Evolutionary conservation across 2,888 invertebrate species (phyloP), one percentile per base, ranked within the genome.

Genomic region (Myopa testacea): DNA sequence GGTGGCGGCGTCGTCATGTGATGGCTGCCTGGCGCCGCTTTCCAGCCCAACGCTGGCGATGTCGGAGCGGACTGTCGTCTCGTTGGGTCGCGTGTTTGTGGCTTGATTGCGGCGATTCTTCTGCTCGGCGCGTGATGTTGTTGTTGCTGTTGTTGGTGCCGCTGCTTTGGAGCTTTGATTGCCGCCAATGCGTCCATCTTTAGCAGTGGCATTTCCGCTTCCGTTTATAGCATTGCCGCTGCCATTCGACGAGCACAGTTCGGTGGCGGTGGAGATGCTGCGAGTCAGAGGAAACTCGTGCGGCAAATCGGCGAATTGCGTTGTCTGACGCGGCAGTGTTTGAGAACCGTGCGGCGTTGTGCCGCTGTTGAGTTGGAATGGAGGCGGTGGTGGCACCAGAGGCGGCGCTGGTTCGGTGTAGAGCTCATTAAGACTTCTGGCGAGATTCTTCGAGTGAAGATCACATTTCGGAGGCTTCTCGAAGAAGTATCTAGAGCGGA

Each of bases 351-450:
- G 55, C 2, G 77, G 65, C 70, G 81, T 4, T 84, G 81, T 55
- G 82, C 80, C 5, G 82, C 82, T 6, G 82, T 80, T 10, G 82
- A 52, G 81, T 8, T 81, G 81, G 50, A 82, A 68, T 50, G 81
- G 62, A 3, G 81, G 72, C 14, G 84, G 82, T 10, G 84, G 80
- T n/a, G 87, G 82, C n/a, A 82, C 81, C 4, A 83, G 81, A 58
- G 81, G 72, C 14, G 84, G 82, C 12, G 84, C 80, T n/a, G 87
- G 82, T 73, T 88, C 87, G 10, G 86, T 84, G 79, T 88, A 88
- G n/a, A 89, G 85, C 82, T 89, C 88, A 79, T 89, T 89, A 45
- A 89, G 82, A 37, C 89, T 89, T 80, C 89, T 89, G 78, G 89
- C 87, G 72, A 89, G 84, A 80, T 88, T 88, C 78, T 85, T 87